phyloP scores from a whole-genome alignment of 2,797 vertebrate genomes.

The Acridotheres tristis region DNA sequence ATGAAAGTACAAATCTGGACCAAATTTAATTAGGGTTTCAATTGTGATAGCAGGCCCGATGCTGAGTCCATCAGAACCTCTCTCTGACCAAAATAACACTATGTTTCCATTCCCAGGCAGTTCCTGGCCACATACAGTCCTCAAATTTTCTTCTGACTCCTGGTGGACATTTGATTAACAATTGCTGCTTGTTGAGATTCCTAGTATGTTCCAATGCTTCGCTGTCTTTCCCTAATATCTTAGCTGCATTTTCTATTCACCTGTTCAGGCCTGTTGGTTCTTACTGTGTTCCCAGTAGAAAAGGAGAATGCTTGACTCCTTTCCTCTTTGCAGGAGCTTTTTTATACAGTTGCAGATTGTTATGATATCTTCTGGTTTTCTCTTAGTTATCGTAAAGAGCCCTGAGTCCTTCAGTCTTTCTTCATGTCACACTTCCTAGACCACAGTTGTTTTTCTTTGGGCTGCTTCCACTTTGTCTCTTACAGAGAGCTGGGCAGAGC shows the following conservation, averaged over 20 bases:
- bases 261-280: background rate
- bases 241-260: background rate
- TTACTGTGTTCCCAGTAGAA: background rate
- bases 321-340: background rate
- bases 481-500: background rate
- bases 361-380: background rate
- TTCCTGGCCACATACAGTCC: background rate
- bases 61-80: background rate
- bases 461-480: background rate
- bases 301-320: background rate
- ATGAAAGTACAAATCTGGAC: background rate
- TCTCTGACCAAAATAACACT: background rate
- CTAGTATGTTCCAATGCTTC: background rate
- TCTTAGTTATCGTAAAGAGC: background rate
- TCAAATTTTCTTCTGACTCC: background rate
- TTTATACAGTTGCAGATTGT: background rate
- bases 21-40: background rate
- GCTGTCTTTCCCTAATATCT: background rate
- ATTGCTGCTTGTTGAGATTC: background rate
- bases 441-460: background rate
- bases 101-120: background rate
- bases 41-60: background rate
- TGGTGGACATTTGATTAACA: background rate
- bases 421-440: background rate
- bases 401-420: background rate